These are phyloP conservation scores for Melanostoma mellinum DNA, from an alignment of 2,888 invertebrate genomes.

Conservation along the genomic window DNA sequence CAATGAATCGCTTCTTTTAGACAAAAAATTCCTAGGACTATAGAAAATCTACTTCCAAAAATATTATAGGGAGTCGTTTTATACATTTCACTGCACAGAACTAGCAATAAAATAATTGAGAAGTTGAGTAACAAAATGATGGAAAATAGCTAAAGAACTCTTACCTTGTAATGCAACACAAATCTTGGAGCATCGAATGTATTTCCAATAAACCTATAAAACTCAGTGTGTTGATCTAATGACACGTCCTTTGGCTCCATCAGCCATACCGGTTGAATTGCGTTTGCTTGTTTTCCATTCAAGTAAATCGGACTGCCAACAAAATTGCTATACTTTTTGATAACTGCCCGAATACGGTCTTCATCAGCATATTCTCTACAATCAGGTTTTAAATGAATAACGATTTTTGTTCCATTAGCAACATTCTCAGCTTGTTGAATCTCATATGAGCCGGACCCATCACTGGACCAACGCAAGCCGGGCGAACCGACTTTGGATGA, in stretches of 20 bases:
- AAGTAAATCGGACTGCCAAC: slow-evolving; percentile 96
- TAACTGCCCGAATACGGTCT: slow-evolving; percentile 90
- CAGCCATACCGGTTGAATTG: slow-evolving; percentile 96
- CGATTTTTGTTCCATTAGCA: slow-evolving; percentile 95
- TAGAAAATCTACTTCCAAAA: too few species aligned
- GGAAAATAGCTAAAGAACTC: neutral
- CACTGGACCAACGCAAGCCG: slow-evolving; percentile 94
- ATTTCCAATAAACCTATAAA: slow-evolving; percentile 94
- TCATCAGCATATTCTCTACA: slow-evolving; percentile 95
- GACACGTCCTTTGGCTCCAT: slow-evolving; percentile 94
- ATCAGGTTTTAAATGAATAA: slow-evolving; percentile 93
- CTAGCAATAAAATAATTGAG: too few species aligned
- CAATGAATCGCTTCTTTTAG: too few species aligned
- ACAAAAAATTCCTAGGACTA: too few species aligned
- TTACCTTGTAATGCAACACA: slow-evolving; percentile 91
- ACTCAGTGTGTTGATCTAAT: slow-evolving; percentile 93
- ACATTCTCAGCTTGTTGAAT: slow-evolving; percentile 93
- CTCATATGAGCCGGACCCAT: slow-evolving; percentile 95
- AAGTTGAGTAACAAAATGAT: too few species aligned
- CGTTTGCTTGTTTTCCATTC: slow-evolving; percentile 94
- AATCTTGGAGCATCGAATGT: slow-evolving; percentile 94
- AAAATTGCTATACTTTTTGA: slow-evolving; percentile 98
- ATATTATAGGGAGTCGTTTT: too few species aligned
- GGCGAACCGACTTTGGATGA: slow-evolving; percentile 86
- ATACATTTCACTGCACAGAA: too few species aligned